Evolutionary conservation across 2,888 invertebrate species (phyloP).

Genomic region (Adineta ricciae): DNA sequence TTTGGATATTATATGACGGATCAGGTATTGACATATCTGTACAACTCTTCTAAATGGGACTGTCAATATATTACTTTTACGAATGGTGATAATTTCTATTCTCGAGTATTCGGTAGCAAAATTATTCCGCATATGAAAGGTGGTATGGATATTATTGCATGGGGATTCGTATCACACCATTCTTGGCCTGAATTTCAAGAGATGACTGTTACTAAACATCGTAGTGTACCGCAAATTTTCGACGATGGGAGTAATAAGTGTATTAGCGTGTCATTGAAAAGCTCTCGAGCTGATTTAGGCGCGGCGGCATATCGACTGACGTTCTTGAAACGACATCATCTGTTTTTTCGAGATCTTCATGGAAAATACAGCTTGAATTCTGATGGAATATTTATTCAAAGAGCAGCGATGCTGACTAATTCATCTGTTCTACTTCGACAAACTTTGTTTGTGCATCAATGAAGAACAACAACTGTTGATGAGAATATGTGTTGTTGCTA

Average conservation of each 20-base stretch:
- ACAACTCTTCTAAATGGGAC: neutral
- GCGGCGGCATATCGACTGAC: neutral
- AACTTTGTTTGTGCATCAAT: no score
- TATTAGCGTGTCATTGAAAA: neutral
- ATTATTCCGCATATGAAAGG: neutral
- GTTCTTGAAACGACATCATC: neutral
- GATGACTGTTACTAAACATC: neutral
- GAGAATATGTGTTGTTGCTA: no score
- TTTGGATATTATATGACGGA: neutral
- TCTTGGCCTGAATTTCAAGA: neutral
- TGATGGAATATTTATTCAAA: no score
- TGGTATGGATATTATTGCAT: neutral
- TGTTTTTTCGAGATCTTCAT: no score
- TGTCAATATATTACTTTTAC: neutral
- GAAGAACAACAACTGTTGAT: no score
- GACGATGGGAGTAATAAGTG: neutral
- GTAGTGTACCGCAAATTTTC: neutral
- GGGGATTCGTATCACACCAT: neutral
- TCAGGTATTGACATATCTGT: neutral
- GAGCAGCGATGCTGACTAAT: no score
- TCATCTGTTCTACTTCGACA: no score
- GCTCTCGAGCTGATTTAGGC: neutral
- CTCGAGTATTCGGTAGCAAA: neutral
- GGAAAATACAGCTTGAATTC: no score
- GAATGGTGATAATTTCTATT: neutral